These are phyloP conservation scores for Panopea generosa DNA, from an alignment of 2,888 invertebrate species.

Conservation along the genomic window DNA sequence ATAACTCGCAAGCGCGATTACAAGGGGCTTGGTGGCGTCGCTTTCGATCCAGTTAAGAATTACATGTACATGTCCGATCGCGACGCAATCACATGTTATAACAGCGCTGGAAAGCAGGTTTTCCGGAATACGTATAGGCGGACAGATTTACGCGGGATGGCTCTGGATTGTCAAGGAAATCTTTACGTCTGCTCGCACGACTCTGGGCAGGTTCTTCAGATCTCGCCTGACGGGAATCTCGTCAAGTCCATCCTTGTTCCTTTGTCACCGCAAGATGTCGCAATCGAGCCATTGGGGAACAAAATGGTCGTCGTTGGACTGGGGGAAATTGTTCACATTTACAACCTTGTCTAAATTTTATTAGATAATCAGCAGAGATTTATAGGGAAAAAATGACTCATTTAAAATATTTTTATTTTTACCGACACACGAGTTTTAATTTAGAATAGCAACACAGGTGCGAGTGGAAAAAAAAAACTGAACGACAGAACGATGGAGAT, in stretches of 20 bases:
- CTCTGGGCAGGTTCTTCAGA: slow-evolving; percentile 60
- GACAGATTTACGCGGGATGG: slow-evolving; percentile 61
- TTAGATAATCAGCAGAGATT: too few relatives aligned
- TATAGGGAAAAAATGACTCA: too few relatives aligned
- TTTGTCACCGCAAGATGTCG: slow-evolving; percentile 63
- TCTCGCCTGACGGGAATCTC: slow-evolving; percentile 48
- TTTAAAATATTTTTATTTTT: too few relatives aligned
- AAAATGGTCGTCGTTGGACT: slow-evolving; percentile 62
- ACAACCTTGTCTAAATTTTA: slow-evolving; percentile 43
- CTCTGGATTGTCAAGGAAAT: slow-evolving; percentile 60
- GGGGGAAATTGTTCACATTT: slow-evolving; percentile 52
- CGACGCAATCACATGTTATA: slow-evolving; percentile 52
- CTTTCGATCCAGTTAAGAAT: slow-evolving; percentile 58
- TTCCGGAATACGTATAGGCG: slow-evolving; percentile 58
- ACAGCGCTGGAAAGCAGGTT: slow-evolving; percentile 57
- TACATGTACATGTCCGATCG: slow-evolving; percentile 63
- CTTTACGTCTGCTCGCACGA: slow-evolving; percentile 64
- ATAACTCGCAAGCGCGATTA: slow-evolving; percentile 59
- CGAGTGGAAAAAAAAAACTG: too few relatives aligned
- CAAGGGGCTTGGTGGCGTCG: slow-evolving; percentile 62
- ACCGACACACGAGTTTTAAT: too few relatives aligned
- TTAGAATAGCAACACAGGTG: too few relatives aligned
- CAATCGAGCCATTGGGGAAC: slow-evolving; percentile 63
- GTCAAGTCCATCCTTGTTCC: slow-evolving; percentile 64
- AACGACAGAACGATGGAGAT: too few relatives aligned